phyloP scores from a whole-genome alignment of 2,888 invertebrate genomes.

The Tetramorium bicarinatum region DNA sequence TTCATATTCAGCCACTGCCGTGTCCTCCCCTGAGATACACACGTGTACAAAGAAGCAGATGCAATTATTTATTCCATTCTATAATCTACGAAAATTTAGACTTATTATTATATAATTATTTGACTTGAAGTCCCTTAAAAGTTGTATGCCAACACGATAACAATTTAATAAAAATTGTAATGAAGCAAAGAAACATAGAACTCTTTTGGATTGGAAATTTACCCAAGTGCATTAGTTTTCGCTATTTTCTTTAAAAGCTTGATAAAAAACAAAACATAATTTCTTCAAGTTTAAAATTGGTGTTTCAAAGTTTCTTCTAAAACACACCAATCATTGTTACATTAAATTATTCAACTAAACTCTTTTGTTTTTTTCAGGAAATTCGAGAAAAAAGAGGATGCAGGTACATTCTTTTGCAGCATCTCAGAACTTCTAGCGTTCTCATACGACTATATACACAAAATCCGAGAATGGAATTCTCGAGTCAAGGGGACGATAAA shows the following conservation, averaged over 20 bases:
- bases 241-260: not conserved
- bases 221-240: not conserved
- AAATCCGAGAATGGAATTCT: constrained; percentile 63
- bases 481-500: constrained; percentile 67
- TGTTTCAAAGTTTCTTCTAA: not conserved
- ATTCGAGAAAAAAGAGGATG: not conserved
- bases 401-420: constrained; percentile 22
- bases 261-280: not conserved
- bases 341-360: not conserved
- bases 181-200: not conserved
- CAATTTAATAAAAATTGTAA: not conserved
- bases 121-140: not conserved
- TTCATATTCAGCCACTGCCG: constrained; percentile 54
- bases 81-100: constrained; percentile 1
- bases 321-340: not conserved
- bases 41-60: not conserved
- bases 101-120: not conserved
- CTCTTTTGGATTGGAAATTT: not conserved
- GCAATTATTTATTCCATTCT: not conserved
- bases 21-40: constrained; percentile 11
- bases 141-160: not conserved
- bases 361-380: not conserved
- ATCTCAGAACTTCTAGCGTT: not conserved
- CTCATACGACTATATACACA: not conserved
- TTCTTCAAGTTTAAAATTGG: not conserved